These are phyloP conservation scores for Manduca sexta DNA, from an alignment of 1,140 invertebrate genomes.

Conservation along the genomic window DNA sequence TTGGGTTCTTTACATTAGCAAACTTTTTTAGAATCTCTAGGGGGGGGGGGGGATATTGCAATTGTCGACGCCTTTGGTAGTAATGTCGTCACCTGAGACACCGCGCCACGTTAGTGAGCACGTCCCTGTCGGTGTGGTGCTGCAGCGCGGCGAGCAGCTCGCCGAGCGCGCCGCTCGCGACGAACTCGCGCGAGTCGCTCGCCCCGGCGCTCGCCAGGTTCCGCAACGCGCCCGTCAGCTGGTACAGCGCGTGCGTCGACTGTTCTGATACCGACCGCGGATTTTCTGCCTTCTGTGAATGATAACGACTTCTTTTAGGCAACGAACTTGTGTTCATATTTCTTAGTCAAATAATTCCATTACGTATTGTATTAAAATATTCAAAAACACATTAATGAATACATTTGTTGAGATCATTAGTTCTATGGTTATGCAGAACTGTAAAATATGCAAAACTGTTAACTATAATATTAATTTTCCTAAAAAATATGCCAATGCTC, in stretches of 20 bases:
- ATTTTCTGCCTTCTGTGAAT: constrained; percentile 48
- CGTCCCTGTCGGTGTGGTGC: constrained; percentile 80
- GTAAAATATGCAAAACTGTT: too few relatives aligned
- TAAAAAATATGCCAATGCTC: too few relatives aligned
- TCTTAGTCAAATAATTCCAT: neutral
- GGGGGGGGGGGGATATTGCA: too few relatives aligned
- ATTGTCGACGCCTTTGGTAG: too few relatives aligned
- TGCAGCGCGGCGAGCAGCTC: constrained; percentile 48
- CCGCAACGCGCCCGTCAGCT: constrained; percentile 85
- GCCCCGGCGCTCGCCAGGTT: constrained; percentile 77
- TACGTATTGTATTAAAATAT: neutral
- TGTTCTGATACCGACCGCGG: constrained; percentile 71
- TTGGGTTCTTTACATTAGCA: too few relatives aligned
- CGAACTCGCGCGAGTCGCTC: constrained; percentile 74
- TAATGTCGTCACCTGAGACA: constrained; percentile 80
- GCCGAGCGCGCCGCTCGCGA: constrained; percentile 63
- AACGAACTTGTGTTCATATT: too few relatives aligned
- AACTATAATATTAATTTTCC: too few relatives aligned
- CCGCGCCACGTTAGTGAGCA: constrained; percentile 83
- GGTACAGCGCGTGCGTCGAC: constrained; percentile 82
- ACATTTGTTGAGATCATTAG: too few relatives aligned
- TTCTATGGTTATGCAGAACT: too few relatives aligned
- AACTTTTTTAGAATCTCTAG: too few relatives aligned
- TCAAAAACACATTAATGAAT: too few relatives aligned
- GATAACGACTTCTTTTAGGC: too few relatives aligned